Base-by-base conservation (phyloP, 2,888 invertebrate species). In the Teleogryllus oceanicus region DNA sequence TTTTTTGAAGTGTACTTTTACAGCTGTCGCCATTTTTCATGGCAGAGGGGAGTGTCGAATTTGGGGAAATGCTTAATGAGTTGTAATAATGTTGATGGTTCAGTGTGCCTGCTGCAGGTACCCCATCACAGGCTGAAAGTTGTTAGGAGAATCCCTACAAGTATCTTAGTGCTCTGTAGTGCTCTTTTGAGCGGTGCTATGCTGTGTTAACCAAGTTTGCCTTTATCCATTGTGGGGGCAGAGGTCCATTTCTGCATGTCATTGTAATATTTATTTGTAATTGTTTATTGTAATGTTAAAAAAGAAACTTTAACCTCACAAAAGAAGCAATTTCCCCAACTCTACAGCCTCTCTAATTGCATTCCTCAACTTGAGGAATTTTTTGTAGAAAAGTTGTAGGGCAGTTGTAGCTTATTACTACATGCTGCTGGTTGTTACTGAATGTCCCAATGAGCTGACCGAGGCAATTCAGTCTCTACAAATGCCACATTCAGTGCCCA, bases 391-490 rank as follows among this genome's bases (percentile, higher is more conserved):
- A 62, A 62, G n/a, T 62, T 13, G 13, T 62, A 62, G 62, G n/a
- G 62, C 62, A 62, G 62, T 62, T 62, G 62, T 62, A 62, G n/a
- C n/a, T 62, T 18, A 62, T n/a, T 62, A 62, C 62, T 62, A 62
- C 62, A 62, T 62, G n/a, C 62, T 62, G 62, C 62, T 62, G 62
- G 62, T 18, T 18, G 62, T 37, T n/a, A 62, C n/a, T 62, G 62
- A 62, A 62, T 62, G 62, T 13, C n/a, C n/a, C 16, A 62, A 62
- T n/a, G 62, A 62, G n/a, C 13, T 13, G 16, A n/a, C 62, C 62
- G 62, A 62, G n/a, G 16, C 16, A 13, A n/a, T n/a, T 18, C n/a
- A 62, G 62, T n/a, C n/a, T 62, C 10, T n/a, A 62, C 62, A 62
- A 62, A n/a, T 62, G n/a, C 62, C 16, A 62, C 62, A 62, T 62